Evolutionary conservation across 2,797 vertebrate species (phyloP).

Genomic region (Linurgus olivaceus): DNA sequence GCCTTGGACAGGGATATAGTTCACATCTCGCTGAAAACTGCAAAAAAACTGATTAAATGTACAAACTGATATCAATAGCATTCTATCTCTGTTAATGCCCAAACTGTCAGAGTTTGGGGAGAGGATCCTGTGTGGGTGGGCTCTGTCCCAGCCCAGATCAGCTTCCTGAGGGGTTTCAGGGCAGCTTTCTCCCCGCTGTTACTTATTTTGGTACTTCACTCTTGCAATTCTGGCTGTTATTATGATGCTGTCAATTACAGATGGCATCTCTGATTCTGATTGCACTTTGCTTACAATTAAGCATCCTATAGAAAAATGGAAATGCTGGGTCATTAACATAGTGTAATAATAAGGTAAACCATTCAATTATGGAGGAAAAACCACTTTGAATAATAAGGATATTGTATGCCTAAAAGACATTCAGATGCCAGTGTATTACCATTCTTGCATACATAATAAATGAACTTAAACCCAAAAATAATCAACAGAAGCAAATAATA

Average conservation of each 20-base stretch:
- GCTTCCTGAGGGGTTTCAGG: not conserved
- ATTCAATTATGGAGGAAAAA: constrained; percentile 69
- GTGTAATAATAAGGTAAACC: constrained; percentile 73
- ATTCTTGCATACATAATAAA: constrained; percentile 73
- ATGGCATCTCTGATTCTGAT: constrained; percentile 57
- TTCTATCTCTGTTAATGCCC: constrained; percentile 59
- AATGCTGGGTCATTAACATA: constrained; percentile 64
- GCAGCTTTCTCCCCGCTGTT: not conserved
- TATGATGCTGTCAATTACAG: constrained; percentile 46
- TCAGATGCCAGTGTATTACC: constrained; percentile 61
- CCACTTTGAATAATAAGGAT: constrained; percentile 71
- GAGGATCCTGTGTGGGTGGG: not conserved
- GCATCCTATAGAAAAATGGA: constrained; percentile 71
- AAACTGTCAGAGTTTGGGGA: constrained; percentile 27
- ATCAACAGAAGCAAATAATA: constrained; percentile 31
- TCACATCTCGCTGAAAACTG: constrained; percentile 72
- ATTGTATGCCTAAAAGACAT: constrained; percentile 72
- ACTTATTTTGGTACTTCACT: not conserved
- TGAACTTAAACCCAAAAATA: constrained; percentile 54
- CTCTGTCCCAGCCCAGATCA: not conserved
- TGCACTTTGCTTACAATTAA: constrained; percentile 68
- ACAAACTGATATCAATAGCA: constrained; percentile 75
- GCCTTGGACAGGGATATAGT: constrained; percentile 67
- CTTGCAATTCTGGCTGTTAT: not conserved
- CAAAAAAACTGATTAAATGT: constrained; percentile 74